Base-by-base conservation (phyloP, 2,113 vertebrate genomes). In the Strix aluco region DNA sequence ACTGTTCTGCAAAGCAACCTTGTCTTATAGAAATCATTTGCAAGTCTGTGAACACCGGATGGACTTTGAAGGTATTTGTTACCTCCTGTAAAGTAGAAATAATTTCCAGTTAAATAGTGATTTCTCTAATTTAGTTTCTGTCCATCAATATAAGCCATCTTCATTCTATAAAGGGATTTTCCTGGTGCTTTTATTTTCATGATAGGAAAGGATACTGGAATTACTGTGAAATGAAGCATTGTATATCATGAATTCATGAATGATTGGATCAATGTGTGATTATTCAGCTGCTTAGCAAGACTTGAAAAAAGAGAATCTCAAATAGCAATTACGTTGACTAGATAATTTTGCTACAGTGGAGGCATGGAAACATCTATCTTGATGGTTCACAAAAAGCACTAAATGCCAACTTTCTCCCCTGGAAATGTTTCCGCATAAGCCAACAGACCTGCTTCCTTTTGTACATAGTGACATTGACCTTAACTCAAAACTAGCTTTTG, bases 321-420 rank as follows among this genome's bases (percentile, higher is more conserved):
- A 25, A 22, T 27, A 79, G 29, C 30, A 66, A 6, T 73, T 73
- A 23, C 0, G 2, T 70, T 49, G 77, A 47, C 22, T 59, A 20
- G 12, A 11, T 42, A 52, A n/a, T 86, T 83, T 77, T 81, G 10
- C 36, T 61, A 3, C 8, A 66, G 22, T 51, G 15, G 29, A 81
- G 30, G 9, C 29, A 18, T 0, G 1, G 63, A 54, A 54, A 34
- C 9, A 1, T 15, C 3, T 34, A 34, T 55, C 2, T 6, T 22
- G 6, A 7, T 6, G 8, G 44, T 69, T 89, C 58, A 66, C 4
- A 6, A 49, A 92, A 75, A 49, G 2, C n/a, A 34, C 8, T 34
- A 14, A 47, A 21, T 75, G 19, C 77, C 19, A 47, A 1, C 27
- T 89, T 81, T 73, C 20, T 91, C 2, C 30, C 3, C 19, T 75